Base-by-base conservation (phyloP, 2,888 invertebrate genomes). In the Andrena camellia region DNA sequence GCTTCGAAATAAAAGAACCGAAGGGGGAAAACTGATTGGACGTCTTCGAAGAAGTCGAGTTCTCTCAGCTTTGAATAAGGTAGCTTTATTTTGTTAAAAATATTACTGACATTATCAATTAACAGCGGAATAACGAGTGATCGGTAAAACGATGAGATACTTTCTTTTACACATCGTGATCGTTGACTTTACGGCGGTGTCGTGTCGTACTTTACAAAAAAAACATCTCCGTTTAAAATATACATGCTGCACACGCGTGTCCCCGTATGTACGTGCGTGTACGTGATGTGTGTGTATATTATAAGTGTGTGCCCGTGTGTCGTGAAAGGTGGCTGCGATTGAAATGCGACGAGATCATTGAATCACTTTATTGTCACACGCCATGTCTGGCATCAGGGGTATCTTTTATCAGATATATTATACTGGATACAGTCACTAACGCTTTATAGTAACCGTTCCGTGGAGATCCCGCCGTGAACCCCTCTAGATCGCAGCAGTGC, bases 301-400 rank as follows among this genome's bases (percentile, higher is more conserved):
- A 42, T 72, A n/a, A 20, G n/a, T 66, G 48, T 75, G 83, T 77
- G 78, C 35, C 26, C 64, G 69, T 74, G 73, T 83, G 57, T 84
- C 78, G 84, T 86, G 79, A 88, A 81, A 87, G 83, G 72, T 80
- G 72, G 83, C 80, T 83, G 79, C 74, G 78, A 89, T 87, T 78
- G 68, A 88, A 89, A 89, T 86, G 80, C 89, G 83, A 81, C 86
- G 80, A 86, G 91, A 92, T 93, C 92, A 92, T 93, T 92, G 93
- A 93, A 93, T 93, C 93, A 93, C 92, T 93, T 93, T 93, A 93
- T 93, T 93, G 93, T 93, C 93, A 93, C 93, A 92, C 92, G 93
- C 93, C 93, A 93, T 92, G 87, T 91, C 91, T 93, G 93, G 93
- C 93, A 92, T 93, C 92, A 89, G 91, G 93, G 93, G 92, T 93